A percentile compares a stretch with the other conserved stretches of the same genome.
These are phyloP conservation scores for Papilio machaon DNA, from an alignment of 1,140 invertebrate species.

Conservation along the genomic window DNA sequence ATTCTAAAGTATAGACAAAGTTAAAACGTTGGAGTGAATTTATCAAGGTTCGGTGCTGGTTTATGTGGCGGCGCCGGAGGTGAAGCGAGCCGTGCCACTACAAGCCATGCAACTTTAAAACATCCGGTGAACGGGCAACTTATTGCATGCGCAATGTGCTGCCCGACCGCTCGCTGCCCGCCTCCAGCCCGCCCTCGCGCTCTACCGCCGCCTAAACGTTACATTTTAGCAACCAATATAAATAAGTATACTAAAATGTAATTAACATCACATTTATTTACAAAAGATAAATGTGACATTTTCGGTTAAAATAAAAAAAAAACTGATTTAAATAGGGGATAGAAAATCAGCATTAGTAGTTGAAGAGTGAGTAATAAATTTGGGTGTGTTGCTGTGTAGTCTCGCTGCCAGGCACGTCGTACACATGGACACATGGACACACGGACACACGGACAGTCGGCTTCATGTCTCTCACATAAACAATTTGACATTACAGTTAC, in stretches of 20 bases:
- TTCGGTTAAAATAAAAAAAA: too few species aligned
- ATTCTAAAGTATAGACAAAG: slow-evolving; percentile 1
- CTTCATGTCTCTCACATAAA: not conserved
- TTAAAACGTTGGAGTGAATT: not conserved
- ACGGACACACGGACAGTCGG: not conserved
- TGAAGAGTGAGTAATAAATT: not conserved
- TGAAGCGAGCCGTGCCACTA: slow-evolving; percentile 18
- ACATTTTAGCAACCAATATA: not conserved
- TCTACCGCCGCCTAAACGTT: not conserved
- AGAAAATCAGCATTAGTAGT: not conserved
- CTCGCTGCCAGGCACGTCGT: too few species aligned
- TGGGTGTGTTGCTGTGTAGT: not conserved
- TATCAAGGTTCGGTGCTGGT: slow-evolving; percentile 8
- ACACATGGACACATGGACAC: not conserved
- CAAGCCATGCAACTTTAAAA: slow-evolving; percentile 25
- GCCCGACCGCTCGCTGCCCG: too few species aligned
- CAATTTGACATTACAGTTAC: not conserved
- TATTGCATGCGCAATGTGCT: slow-evolving; percentile 13
- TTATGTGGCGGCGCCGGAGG: slow-evolving; percentile 9
- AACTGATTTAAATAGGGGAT: too few species aligned
- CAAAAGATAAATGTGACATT: too few species aligned
- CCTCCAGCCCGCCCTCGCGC: not conserved
- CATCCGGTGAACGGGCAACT: slow-evolving; percentile 5
- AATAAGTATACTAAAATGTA: not conserved
- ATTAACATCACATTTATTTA: not conserved